A percentile compares a stretch with the other conserved stretches of the same genome.
Evolutionary conservation across 2,888 invertebrate genomes (phyloP).

Genomic region (Syrphus vitripennis): DNA sequence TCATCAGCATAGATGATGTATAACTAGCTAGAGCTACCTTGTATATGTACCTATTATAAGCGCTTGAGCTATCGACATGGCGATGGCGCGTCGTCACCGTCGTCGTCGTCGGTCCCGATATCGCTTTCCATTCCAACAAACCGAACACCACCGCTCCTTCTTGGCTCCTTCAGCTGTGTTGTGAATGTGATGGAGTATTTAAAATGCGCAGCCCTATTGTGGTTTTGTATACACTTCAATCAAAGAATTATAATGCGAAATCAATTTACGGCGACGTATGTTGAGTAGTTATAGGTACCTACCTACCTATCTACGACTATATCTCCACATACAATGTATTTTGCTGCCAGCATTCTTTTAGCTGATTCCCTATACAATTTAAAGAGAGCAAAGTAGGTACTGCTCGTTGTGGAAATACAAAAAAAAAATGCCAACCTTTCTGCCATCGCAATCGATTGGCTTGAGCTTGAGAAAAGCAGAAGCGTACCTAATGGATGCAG

Average conservation of each 20-base stretch:
- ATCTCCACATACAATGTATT: neutral
- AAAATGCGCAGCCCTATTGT: constrained; percentile 69
- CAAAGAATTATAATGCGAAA: constrained; percentile 71
- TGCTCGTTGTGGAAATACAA: no score
- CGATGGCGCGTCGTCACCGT: neutral
- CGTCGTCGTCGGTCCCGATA: neutral
- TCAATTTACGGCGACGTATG: constrained; percentile 68
- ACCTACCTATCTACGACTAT: neutral
- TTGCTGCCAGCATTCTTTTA: constrained; percentile 46
- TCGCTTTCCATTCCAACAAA: neutral
- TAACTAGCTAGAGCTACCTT: constrained; percentile 11
- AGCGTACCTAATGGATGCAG: constrained; percentile 52
- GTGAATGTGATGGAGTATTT: constrained; percentile 59
- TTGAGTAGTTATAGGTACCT: constrained; percentile 21
- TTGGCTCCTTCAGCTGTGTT: constrained; percentile 10
- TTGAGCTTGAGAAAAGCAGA: constrained; percentile 30
- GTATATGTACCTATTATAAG: constrained; percentile 33
- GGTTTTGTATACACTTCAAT: constrained; percentile 67
- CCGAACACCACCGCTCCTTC: neutral
- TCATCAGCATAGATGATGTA: constrained; percentile 25
- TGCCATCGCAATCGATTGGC: constrained; percentile 59
- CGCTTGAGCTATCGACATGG: neutral
- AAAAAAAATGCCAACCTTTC: constrained; percentile 17
- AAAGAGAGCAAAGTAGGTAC: neutral
- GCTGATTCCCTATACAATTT: constrained; percentile 23